Percentiles rank a stretch among this genome's conserved stretches.
Evolutionary conservation across 2,888 invertebrate species (phyloP).

Genomic region (Leucophora obtusa): DNA sequence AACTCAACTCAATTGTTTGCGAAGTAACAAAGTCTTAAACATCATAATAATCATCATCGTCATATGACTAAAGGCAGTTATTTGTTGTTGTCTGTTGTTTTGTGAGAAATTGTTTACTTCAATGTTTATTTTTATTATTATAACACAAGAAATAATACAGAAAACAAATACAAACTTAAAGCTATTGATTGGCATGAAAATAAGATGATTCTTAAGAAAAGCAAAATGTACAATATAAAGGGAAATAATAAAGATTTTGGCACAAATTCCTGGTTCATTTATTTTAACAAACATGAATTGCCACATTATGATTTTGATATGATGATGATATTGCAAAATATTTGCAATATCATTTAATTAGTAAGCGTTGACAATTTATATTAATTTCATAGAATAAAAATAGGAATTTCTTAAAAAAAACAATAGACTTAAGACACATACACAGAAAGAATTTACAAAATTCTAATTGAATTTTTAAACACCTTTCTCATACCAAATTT

Average conservation of each 20-base stretch:
- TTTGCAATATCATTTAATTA: constrained; percentile 32
- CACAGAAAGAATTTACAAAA: no score
- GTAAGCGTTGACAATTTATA: neutral
- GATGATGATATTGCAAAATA: neutral
- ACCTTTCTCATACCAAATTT: no score
- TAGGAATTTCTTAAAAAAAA: neutral
- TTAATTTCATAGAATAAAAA: neutral
- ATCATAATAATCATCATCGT: constrained; percentile 2
- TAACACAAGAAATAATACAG: neutral
- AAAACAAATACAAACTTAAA: neutral
- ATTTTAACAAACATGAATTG: constrained; percentile 18
- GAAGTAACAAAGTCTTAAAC: neutral
- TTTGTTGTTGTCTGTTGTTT: constrained; percentile 3
- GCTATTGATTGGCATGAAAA: constrained; percentile 11
- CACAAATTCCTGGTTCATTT: constrained; percentile 2
- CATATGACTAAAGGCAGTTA: constrained; percentile 5
- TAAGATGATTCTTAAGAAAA: neutral
- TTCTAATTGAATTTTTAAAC: no score
- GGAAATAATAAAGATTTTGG: constrained; percentile 17
- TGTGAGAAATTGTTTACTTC: constrained; percentile 29
- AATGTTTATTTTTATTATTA: constrained; percentile 9
- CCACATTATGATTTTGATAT: neutral
- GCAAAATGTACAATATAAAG: neutral
- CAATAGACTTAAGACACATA: neutral
- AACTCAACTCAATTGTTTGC: neutral